A percentile compares a stretch with the other conserved stretches of the same genome.
phyloP scores from a whole-genome alignment of 2,888 invertebrate species.

The Hanleya hanleyi region DNA sequence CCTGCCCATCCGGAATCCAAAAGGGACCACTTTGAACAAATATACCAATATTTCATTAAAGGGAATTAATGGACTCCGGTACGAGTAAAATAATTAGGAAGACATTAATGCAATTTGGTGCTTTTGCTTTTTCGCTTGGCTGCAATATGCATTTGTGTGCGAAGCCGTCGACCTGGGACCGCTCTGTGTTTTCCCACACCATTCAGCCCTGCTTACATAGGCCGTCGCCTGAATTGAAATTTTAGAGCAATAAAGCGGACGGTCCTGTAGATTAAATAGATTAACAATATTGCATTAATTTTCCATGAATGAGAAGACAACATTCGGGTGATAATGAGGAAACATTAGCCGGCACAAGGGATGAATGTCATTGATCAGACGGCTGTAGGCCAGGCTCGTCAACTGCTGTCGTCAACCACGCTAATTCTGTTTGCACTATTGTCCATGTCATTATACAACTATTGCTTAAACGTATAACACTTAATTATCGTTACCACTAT shows the following conservation, averaged over 20 bases:
- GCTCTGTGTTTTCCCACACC: not conserved
- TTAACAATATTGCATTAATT: constrained; percentile 7
- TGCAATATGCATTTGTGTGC: not conserved
- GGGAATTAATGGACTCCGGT: not conserved
- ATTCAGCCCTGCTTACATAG: not conserved
- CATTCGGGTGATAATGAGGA: not conserved
- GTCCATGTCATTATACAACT: too few species aligned
- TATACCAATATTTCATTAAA: constrained; percentile 7
- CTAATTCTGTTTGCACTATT: too few species aligned
- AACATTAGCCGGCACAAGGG: not conserved
- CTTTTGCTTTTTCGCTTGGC: constrained; percentile 4
- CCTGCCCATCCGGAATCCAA: not conserved
- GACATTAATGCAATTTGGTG: constrained; percentile 2
- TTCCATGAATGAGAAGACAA: constrained; percentile 2
- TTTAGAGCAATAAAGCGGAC: constrained; percentile 1
- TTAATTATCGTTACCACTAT: too few species aligned
- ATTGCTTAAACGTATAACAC: too few species aligned
- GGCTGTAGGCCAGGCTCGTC: too few species aligned
- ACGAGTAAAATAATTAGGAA: constrained; percentile 2
- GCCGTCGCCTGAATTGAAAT: not conserved
- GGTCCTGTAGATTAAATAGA: not conserved
- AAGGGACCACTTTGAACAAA: not conserved
- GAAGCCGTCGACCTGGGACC: not conserved
- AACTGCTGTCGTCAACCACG: too few species aligned
- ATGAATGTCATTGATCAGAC: not conserved